Evolutionary conservation across 2,888 invertebrate genomes (phyloP), one percentile per base, ranked within the genome.

Genomic region (Gastrophysa polygoni): DNA sequence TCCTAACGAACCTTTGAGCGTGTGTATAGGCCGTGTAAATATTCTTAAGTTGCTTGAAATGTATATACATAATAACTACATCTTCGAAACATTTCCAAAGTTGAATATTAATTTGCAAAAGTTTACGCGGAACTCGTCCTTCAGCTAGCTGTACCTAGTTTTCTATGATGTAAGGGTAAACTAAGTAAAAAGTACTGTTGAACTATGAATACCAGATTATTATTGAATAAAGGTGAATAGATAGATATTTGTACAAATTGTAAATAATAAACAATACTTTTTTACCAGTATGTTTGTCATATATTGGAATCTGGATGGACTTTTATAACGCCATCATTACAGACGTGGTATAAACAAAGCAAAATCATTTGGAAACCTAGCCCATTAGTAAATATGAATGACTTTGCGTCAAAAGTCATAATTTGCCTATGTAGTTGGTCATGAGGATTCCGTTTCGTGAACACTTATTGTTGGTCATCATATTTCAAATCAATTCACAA

Each of bases 201-300:
- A 38, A 38, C 38, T 38, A 38, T n/a, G 38, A 4, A 14, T 38
- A 38, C 38, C 14, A 38, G 38, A 38, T 38, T 14, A 38, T 38
- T 38, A 54, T 24, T 54, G 43, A 54, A 24, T 43, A 43, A 54
- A 54, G 54, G 24, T 54, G 54, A 54, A 54, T 54, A 54, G 24
- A 54, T 54, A 28, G 38, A 54, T 54, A 59, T 34, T 68, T 73
- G 73, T 73, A 72, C 72, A 73, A 72, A 73, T 68, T 72, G 72
- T 73, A 73, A 71, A 72, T 71, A 71, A 66, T 71, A 71, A 68
- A 72, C 66, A 71, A 71, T 68, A 73, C 71, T 71, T 71, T 72
- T 72, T 71, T 71, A 71, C 71, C 68, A 69, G 67, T 71, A 68
- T 66, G 66, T 68, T 72, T 62, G 62, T 62, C 62, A 62, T 62